These are phyloP conservation scores for Melieria picta DNA, from an alignment of 2,888 invertebrate genomes.

Conservation along the genomic window DNA sequence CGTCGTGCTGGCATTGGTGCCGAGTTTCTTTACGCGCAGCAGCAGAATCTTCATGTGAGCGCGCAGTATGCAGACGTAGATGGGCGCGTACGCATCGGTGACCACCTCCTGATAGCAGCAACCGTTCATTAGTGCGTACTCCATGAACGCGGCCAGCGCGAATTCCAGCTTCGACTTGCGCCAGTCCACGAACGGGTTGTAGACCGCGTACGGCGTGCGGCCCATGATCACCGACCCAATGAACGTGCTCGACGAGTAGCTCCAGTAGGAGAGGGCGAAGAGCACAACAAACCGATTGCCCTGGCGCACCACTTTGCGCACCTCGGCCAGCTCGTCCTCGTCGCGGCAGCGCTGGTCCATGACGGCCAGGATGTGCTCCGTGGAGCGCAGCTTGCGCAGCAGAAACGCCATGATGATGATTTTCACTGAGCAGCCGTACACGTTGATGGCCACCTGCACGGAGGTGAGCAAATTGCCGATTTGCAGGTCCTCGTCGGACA, in stretches of 20 bases:
- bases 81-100: constrained; percentile 26
- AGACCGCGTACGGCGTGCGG: constrained; percentile 43
- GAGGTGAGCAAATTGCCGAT: constrained; percentile 43
- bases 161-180: constrained; percentile 43
- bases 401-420: constrained; percentile 38
- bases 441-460: constrained; percentile 45
- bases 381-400: constrained; percentile 34
- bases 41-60: constrained; percentile 20
- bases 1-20: constrained; percentile 16
- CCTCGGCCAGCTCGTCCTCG: constrained; percentile 36
- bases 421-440: constrained; percentile 41
- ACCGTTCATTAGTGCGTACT: constrained; percentile 39
- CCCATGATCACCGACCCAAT: constrained; percentile 42
- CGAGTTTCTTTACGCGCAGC: constrained; percentile 33
- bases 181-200: constrained; percentile 44
- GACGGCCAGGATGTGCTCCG: constrained; percentile 40
- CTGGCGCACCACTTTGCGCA: constrained; percentile 33
- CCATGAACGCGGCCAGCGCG: constrained; percentile 35
- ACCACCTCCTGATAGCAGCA: constrained; percentile 45
- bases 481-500: constrained; percentile 35
- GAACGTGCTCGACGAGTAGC: constrained; percentile 43
- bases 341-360: constrained; percentile 45
- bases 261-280: constrained; percentile 40
- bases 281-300: constrained; percentile 41
- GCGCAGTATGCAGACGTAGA: constrained; percentile 24